phyloP scores from a whole-genome alignment of 2,113 vertebrate genomes.

The Halcyon senegalensis region DNA sequence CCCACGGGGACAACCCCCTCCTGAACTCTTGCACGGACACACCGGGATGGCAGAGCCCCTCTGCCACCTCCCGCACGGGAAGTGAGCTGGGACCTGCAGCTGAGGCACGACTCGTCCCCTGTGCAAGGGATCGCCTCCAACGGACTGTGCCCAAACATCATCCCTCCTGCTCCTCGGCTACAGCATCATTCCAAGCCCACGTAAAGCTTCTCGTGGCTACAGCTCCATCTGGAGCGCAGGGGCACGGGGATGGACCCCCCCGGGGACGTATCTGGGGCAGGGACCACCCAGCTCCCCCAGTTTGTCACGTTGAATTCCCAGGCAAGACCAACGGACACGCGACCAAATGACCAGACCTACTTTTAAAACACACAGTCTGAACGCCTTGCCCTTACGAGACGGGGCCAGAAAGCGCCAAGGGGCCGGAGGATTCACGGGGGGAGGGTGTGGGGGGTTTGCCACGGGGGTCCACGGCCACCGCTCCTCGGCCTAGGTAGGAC shows the following conservation, averaged over 20 bases:
- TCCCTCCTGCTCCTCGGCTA: background rate
- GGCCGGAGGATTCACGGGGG: too few relatives aligned
- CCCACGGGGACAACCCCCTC: background rate
- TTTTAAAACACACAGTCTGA: background rate
- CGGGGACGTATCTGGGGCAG: accelerated
- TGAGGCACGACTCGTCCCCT: accelerated
- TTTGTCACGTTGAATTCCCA: background rate
- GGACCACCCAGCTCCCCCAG: background rate
- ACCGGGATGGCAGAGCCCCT: background rate
- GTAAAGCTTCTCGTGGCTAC: background rate
- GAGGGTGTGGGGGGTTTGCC: background rate
- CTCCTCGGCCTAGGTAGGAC: background rate
- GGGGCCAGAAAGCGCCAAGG: background rate
- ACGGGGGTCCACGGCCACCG: background rate
- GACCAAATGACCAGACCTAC: background rate
- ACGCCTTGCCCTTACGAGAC: accelerated
- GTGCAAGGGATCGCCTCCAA: background rate
- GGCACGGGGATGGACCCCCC: accelerated
- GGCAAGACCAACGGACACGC: background rate
- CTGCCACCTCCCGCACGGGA: background rate
- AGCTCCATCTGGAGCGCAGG: accelerated
- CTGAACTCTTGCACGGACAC: background rate
- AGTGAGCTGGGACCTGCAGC: background rate
- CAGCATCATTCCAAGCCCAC: background rate
- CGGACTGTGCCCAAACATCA: background rate